Evolutionary conservation across 2,888 invertebrate genomes (phyloP), one percentile per base, ranked within the genome.

Genomic region (Metallyticus violacea): DNA sequence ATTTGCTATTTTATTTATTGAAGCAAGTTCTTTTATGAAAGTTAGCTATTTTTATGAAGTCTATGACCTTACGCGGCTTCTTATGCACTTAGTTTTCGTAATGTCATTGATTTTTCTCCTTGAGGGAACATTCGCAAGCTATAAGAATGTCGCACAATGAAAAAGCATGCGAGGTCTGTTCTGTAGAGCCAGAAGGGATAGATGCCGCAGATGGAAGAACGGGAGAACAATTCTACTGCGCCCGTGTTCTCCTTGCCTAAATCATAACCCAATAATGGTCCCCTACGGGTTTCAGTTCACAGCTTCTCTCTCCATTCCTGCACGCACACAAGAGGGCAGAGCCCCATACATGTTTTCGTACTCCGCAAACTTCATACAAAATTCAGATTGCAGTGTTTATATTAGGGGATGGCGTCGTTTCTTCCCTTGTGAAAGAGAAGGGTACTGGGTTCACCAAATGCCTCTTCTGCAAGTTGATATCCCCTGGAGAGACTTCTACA

Each of bases 341-440:
- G 40, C 22, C 40, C 40, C 40, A 62, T 62, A 62, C 40, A 62
- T 62, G 40, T 62, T 62, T 62, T 62, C 40, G 40, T 62, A 62
- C 40, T 62, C 40, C 40, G 40, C 40, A 62, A 62, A 62, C 22
- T 30, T 81, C 81, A 81, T 81, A 30, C 25, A 81, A 81, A 30
- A 81, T 81, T 81, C 28, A 81, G 29, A 81, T 30, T 81, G 81
- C 81, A 81, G 81, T 81, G 30, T n/a, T 81, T 30, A 30, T 40
- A 30, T 81, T 26, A 25, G 30, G 30, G 28, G 30, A n/a, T 62
- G 40, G 40, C 22, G 40, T 62, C 40, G 15, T 22, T 62, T 62
- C 40, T 62, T 15, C 40, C 40, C 40, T 62, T 62, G 40, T 15
- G 40, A 9, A 62, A 62, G 40, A 62, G 40, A 22, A 62, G 15